These are phyloP conservation scores for Desmophyllum pertusum DNA, from an alignment of 92 coral and sea anemone genomes.

Conservation along the genomic window DNA sequence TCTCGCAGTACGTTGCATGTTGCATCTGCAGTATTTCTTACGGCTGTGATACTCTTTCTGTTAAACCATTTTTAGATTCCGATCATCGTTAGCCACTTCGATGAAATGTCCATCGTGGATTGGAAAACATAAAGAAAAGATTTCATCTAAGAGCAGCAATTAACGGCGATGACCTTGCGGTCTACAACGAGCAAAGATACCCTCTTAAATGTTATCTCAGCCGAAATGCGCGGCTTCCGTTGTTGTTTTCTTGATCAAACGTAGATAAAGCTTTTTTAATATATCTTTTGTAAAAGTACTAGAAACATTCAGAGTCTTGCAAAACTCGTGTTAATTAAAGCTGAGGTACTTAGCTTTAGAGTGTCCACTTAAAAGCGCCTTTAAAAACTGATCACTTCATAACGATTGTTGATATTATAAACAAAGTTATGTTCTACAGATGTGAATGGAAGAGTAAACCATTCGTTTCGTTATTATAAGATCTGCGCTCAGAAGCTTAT, in stretches of 20 bases:
- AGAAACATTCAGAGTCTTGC: neutral
- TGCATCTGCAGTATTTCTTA: no score
- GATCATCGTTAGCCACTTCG: neutral
- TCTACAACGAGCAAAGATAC: neutral
- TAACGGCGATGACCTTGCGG: constrained; percentile 8
- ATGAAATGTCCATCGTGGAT: neutral
- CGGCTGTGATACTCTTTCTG: neutral
- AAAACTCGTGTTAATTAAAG: neutral
- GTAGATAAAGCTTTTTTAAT: neutral
- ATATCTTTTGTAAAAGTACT: neutral
- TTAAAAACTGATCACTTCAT: neutral
- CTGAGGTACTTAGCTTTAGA: neutral
- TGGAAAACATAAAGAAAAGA: constrained; percentile 32
- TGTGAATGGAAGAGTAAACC: neutral
- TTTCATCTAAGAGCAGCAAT: constrained; percentile 5
- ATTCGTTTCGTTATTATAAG: neutral
- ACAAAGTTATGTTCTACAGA: neutral
- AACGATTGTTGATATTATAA: neutral
- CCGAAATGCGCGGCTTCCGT: constrained; percentile 5
- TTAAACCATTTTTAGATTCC: neutral
- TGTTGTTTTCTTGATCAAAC: neutral
- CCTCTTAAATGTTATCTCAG: constrained; percentile 10
- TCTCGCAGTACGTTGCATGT: neutral
- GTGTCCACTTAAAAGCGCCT: neutral
- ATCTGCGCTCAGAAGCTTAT: neutral